These are phyloP conservation scores for Hesperophylax magnus DNA, from an alignment of 1,140 invertebrate species.

Conservation along the genomic window DNA sequence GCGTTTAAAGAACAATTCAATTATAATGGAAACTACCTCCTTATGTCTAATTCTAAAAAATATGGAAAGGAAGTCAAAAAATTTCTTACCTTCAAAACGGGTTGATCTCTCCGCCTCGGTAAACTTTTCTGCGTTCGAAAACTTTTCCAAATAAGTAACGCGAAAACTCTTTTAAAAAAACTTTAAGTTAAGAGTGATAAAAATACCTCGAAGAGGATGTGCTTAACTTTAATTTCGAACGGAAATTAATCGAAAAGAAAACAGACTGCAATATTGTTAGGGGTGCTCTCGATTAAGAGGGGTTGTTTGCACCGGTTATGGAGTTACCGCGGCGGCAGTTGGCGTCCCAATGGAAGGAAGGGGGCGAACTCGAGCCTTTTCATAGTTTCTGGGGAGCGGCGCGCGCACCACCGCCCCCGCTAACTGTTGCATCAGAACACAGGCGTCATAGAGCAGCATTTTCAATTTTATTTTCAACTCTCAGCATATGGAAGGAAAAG, in stretches of 20 bases:
- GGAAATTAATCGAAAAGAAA: slow-evolving; percentile 28
- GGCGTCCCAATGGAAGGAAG: slow-evolving; percentile 20
- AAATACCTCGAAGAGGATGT: neutral
- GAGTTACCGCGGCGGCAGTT: slow-evolving; percentile 9
- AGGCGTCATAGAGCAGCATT: slow-evolving; percentile 5
- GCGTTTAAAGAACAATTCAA: no score
- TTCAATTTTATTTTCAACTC: no score
- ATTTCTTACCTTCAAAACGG: slow-evolving; percentile 5
- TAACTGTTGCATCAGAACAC: slow-evolving; percentile 29
- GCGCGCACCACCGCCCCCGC: slow-evolving; percentile 27
- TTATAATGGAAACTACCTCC: no score
- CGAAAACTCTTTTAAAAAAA: no score
- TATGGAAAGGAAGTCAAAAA: no score
- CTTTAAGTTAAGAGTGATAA: no score
- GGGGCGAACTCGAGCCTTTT: neutral
- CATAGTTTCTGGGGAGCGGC: slow-evolving; percentile 1
- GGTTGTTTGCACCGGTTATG: neutral
- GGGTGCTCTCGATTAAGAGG: neutral
- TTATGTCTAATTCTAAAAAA: no score
- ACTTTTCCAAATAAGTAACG: no score
- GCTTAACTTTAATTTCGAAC: slow-evolving; percentile 2
- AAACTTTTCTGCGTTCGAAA: no score
- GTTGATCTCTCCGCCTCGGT: neutral
- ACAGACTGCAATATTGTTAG: slow-evolving; percentile 2
- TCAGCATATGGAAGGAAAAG: no score